phyloP scores from a whole-genome alignment of 2,888 invertebrate species.

The Hirtodrosophila cameraria region DNA sequence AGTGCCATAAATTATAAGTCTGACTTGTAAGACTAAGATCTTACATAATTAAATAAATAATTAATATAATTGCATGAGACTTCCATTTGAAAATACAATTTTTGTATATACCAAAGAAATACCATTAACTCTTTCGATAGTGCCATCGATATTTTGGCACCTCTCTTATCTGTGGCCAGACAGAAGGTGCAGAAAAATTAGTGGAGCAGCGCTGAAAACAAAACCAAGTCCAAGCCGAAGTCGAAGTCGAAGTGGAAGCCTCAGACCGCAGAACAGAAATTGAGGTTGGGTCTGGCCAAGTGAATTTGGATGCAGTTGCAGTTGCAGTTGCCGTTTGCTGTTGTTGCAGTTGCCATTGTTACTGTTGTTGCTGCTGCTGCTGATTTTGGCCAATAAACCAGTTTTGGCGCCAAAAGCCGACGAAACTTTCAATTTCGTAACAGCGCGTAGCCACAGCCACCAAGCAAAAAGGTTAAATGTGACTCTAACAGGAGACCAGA shows the following conservation, averaged over 20 bases:
- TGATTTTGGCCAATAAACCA: constrained; percentile 57
- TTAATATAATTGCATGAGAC: too few species aligned
- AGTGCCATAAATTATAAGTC: too few species aligned
- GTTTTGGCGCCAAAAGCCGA: constrained; percentile 63
- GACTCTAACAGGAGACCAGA: constrained; percentile 27
- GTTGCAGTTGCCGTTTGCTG: constrained; percentile 8
- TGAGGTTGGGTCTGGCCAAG: constrained; percentile 59
- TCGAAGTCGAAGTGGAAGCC: constrained; percentile 1
- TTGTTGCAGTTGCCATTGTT: constrained; percentile 16
- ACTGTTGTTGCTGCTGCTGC: constrained; percentile 21
- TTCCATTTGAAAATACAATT: too few species aligned
- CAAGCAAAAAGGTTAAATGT: constrained; percentile 65
- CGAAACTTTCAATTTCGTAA: constrained; percentile 73
- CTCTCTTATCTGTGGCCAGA: constrained; percentile 10
- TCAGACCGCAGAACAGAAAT: constrained; percentile 42
- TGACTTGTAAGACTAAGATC: too few species aligned
- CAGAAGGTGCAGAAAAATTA: constrained; percentile 55
- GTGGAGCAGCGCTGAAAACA: constrained; percentile 34
- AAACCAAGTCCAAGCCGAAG: constrained; percentile 24
- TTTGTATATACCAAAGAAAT: too few species aligned
- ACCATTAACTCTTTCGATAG: too few species aligned
- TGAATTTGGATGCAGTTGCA: constrained; percentile 10
- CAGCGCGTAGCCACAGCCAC: constrained; percentile 30
- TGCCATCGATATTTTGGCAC: too few species aligned
- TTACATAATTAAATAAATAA: too few species aligned